These are phyloP conservation scores for Saccostrea echinata DNA, from an alignment of 1,140 invertebrate genomes.

Conservation along the genomic window DNA sequence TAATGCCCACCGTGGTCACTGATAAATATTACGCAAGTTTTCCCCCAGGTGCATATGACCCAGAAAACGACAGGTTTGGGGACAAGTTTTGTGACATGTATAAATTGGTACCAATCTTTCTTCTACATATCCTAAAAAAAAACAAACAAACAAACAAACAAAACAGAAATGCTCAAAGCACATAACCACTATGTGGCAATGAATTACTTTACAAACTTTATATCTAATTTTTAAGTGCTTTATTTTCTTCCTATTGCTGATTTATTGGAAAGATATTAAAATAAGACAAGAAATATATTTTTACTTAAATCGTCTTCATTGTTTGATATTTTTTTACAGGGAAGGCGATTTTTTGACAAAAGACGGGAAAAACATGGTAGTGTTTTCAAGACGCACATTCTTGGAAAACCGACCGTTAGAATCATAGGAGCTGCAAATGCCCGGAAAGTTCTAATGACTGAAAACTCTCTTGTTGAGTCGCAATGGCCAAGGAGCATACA, in stretches of 20 bases:
- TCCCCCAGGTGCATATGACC: neutral
- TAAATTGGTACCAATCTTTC: neutral
- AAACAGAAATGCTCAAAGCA: neutral
- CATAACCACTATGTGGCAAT: no score
- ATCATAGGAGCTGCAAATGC: slow-evolving; percentile 68
- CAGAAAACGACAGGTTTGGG: neutral
- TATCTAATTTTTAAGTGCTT: no score
- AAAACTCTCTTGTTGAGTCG: slow-evolving; percentile 70
- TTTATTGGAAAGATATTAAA: neutral
- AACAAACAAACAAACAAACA: no score
- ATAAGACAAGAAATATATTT: neutral
- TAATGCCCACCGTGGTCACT: neutral
- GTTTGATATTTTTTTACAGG: slow-evolving; percentile 58
- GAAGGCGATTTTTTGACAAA: slow-evolving; percentile 65
- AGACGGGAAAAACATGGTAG: slow-evolving; percentile 62
- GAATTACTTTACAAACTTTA: no score
- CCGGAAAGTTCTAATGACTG: slow-evolving; percentile 65
- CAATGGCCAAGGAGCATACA: slow-evolving; percentile 72
- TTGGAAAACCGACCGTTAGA: slow-evolving; percentile 70
- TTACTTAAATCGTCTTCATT: neutral
- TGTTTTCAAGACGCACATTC: slow-evolving; percentile 72
- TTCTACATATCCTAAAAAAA: neutral
- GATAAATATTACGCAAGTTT: neutral
- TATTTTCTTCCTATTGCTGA: neutral
- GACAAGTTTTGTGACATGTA: neutral